Percentiles rank a stretch among this genome's conserved stretches.
phyloP scores from a whole-genome alignment of 2,113 vertebrate species.

The Labeo rohita region DNA sequence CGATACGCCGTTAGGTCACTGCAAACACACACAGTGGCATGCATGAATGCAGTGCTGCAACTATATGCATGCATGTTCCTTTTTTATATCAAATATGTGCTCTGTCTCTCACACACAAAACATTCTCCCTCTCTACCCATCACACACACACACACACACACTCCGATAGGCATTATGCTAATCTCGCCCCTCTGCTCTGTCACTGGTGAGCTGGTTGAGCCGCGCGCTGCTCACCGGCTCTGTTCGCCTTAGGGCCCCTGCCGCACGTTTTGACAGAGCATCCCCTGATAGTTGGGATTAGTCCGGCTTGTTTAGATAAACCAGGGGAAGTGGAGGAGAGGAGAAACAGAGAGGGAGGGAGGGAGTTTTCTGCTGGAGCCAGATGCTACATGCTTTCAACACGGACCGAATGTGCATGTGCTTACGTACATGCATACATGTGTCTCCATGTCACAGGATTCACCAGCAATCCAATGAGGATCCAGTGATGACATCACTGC shows the following conservation, averaged over 20 bases:
- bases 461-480: background rate
- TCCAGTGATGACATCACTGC: background rate
- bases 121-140: conserved; percentile 61
- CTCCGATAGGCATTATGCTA: conserved; percentile 99
- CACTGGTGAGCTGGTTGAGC: conserved; percentile 85
- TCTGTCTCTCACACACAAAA: conserved; percentile 21
- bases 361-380: conserved; percentile 92
- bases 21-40: background rate
- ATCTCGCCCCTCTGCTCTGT: conserved; percentile 79
- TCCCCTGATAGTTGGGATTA: conserved; percentile 99
- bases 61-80: background rate
- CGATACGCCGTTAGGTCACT: background rate
- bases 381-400: conserved; percentile 97
- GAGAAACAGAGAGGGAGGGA: conserved; percentile 77
- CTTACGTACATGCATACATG: background rate
- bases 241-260: conserved; percentile 98
- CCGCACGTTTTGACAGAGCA: conserved; percentile 99
- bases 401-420: conserved; percentile 72
- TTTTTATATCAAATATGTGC: background rate
- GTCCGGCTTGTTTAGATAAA: conserved; percentile 99
- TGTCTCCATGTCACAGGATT: background rate
- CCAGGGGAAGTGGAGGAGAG: conserved; percentile 74
- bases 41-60: background rate
- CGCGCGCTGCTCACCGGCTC: conserved; percentile 87
- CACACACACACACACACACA: conserved; percentile 37